Evolutionary conservation across 1,140 invertebrate genomes (phyloP).

Genomic region (Brachionus manjavacas): DNA sequence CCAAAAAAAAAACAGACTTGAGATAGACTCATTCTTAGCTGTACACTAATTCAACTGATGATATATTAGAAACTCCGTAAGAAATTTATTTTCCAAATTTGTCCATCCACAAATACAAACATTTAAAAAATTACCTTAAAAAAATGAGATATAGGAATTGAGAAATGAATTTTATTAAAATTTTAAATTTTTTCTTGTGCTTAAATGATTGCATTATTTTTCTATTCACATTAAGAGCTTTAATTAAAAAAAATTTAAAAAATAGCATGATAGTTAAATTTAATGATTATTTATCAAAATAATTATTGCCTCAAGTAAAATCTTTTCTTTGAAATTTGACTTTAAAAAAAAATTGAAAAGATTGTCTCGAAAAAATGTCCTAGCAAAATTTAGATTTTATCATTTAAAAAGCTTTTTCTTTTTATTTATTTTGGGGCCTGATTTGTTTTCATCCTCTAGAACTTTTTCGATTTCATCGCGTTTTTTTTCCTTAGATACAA

Average conservation of each 20-base stretch:
- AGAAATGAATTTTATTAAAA: not conserved
- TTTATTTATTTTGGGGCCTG: not conserved
- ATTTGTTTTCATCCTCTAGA: not conserved
- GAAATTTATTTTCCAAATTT: too few species aligned
- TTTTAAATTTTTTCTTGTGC: not conserved
- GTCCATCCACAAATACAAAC: too few species aligned
- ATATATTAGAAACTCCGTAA: too few species aligned
- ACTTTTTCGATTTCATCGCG: not conserved
- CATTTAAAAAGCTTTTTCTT: slow-evolving; percentile 23
- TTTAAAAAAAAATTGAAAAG: not conserved
- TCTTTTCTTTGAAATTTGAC: not conserved
- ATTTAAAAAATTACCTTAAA: not conserved
- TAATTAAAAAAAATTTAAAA: not conserved
- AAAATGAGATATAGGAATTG: not conserved
- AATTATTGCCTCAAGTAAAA: not conserved
- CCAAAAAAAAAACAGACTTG: too few species aligned
- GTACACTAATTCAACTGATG: too few species aligned
- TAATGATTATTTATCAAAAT: not conserved
- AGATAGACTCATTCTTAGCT: too few species aligned
- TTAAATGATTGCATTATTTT: not conserved
- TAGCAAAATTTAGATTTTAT: not conserved
- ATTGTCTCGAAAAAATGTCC: not conserved
- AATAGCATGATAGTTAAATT: not conserved
- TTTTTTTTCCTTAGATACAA: not conserved
- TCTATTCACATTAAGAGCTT: not conserved